Percentiles rank a stretch among this genome's conserved stretches.
Evolutionary conservation across 2,888 invertebrate species (phyloP).

Genomic region (Stomorhina lunata): DNA sequence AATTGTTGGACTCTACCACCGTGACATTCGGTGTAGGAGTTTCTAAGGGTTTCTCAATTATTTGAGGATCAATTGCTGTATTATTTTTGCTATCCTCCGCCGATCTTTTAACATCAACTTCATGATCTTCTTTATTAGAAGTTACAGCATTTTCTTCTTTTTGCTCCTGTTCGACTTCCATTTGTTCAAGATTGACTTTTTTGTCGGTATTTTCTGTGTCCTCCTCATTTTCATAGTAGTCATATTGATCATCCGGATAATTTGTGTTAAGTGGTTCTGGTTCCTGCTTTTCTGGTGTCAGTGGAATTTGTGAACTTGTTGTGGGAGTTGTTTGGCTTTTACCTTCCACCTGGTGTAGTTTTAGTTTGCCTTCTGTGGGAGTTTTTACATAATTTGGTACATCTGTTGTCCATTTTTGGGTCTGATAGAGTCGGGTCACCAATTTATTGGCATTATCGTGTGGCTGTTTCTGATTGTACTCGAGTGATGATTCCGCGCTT

Average conservation of each 20-base stretch:
- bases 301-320: not conserved
- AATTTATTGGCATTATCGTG: slow-evolving; percentile 58
- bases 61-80: slow-evolving; percentile 22
- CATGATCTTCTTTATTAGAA: slow-evolving; percentile 13
- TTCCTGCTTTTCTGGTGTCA: not conserved
- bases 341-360: slow-evolving; percentile 35
- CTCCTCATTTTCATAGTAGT: slow-evolving; percentile 54
- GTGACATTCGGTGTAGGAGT: slow-evolving; percentile 19
- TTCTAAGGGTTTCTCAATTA: slow-evolving; percentile 35
- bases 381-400: slow-evolving; percentile 25
- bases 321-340: slow-evolving; percentile 3
- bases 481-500: slow-evolving; percentile 70
- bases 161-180: slow-evolving; percentile 41
- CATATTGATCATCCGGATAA: slow-evolving; percentile 17
- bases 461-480: slow-evolving; percentile 69
- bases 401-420: slow-evolving; percentile 71
- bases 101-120: slow-evolving; percentile 67
- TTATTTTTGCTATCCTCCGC: slow-evolving; percentile 59
- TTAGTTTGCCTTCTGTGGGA: slow-evolving; percentile 27
- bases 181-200: slow-evolving; percentile 26
- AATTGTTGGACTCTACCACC: slow-evolving; percentile 68
- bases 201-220: slow-evolving; percentile 13
- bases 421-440: slow-evolving; percentile 71
- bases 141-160: slow-evolving; percentile 19
- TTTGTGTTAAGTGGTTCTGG: not conserved